Conservation (phyloP, 1,140 invertebrate species). For the Macrostomum lignano region DNA sequence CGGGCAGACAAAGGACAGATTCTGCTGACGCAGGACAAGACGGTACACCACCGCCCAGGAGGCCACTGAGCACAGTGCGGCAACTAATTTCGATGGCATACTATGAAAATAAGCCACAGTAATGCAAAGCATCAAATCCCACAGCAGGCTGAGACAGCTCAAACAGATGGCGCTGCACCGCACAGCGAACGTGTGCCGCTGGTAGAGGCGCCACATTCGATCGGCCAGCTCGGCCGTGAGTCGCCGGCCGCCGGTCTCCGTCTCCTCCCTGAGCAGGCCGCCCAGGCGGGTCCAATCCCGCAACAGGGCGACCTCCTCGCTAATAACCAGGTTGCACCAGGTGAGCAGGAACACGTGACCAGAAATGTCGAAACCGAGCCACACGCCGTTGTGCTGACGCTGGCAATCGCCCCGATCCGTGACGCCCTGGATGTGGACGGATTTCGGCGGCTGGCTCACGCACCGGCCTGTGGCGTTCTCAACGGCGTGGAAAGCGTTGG, state of each 20-base stretch:
- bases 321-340: constrained; percentile 57
- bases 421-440: constrained; percentile 9
- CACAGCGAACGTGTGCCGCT: constrained; percentile 48
- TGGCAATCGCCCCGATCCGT: constrained; percentile 11
- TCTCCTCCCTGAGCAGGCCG: constrained; percentile 37
- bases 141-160: constrained; percentile 47
- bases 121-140: constrained; percentile 64
- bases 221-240: constrained; percentile 12
- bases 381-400: constrained; percentile 25
- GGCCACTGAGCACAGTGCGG: constrained; percentile 48
- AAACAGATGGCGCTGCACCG: constrained; percentile 39
- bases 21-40: too few species aligned
- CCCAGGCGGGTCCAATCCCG: constrained; percentile 59
- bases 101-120: constrained; percentile 75
- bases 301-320: constrained; percentile 59
- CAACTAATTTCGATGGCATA: constrained; percentile 70
- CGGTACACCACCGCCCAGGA: too few species aligned
- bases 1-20: too few species aligned
- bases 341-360: constrained; percentile 77
- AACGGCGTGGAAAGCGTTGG: constrained; percentile 45
- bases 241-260: constrained; percentile 32
- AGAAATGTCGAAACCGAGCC: constrained; percentile 74
- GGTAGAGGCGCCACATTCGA: constrained; percentile 11
- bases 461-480: constrained; percentile 57
- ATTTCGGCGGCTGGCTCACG: constrained; percentile 4